Evolutionary conservation across 2,113 vertebrate genomes (phyloP).

Genomic region (Thermophis baileyi): DNA sequence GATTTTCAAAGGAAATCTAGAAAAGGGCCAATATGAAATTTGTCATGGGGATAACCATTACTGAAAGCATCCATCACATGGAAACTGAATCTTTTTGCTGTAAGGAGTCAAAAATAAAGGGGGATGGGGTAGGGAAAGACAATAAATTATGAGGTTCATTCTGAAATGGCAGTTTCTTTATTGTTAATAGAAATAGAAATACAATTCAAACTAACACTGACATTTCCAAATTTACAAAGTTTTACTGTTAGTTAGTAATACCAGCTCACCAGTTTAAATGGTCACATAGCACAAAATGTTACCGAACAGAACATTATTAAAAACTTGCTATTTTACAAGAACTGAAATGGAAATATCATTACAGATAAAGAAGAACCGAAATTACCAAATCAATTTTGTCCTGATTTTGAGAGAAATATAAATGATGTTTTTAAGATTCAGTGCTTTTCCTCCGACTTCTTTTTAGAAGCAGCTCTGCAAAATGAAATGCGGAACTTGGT

Average conservation of each 20-base stretch:
- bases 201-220: not conserved
- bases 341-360: not conserved
- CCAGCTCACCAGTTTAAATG: not conserved
- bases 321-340: not conserved
- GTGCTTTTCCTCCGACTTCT: not conserved
- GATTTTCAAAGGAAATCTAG: not conserved
- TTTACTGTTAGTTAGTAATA: not conserved
- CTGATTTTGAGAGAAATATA: constrained; percentile 10
- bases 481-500: constrained; percentile 17
- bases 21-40: not conserved
- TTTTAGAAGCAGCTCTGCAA: not conserved
- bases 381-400: constrained; percentile 3
- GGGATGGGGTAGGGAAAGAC: not conserved
- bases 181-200: not conserved
- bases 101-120: no score
- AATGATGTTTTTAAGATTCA: accelerated
- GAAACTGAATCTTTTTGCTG: not conserved
- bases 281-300: not conserved
- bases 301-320: not conserved
- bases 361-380: not conserved
- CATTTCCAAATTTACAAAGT: not conserved
- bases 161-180: not conserved
- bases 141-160: not conserved
- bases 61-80: not conserved
- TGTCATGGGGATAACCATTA: not conserved